These are phyloP conservation scores for Pachyrhynchus sulphureomaculatus DNA, from an alignment of 1,140 invertebrate genomes.

Conservation along the genomic window DNA sequence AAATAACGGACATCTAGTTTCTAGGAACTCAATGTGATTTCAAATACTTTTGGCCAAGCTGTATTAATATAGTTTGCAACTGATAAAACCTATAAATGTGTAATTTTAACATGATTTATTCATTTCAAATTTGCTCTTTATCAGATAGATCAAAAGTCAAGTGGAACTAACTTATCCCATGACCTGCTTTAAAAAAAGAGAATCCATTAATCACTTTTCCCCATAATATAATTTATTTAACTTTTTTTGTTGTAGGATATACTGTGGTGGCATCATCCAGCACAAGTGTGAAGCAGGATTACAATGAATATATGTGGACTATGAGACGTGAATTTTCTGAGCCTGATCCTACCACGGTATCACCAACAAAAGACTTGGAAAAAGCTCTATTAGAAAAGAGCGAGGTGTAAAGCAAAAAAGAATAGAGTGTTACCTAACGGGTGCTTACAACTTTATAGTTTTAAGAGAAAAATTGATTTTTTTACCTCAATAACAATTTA, in stretches of 20 bases:
- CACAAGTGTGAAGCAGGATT: conserved; percentile 80
- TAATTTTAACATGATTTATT: too few species aligned
- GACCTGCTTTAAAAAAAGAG: too few species aligned
- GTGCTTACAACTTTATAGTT: not conserved
- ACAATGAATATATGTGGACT: conserved; percentile 90
- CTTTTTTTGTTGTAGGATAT: conserved; percentile 58
- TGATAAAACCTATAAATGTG: too few species aligned
- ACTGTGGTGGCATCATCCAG: conserved; percentile 83
- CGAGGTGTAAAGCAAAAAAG: conserved; percentile 12
- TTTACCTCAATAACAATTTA: not conserved
- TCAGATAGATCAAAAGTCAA: too few species aligned
- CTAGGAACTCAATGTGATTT: too few species aligned
- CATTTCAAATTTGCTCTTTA: too few species aligned
- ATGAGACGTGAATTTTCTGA: conserved; percentile 85
- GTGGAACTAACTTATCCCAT: too few species aligned
- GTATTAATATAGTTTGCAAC: too few species aligned
- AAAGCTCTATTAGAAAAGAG: conserved; percentile 22
- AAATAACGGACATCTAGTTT: too few species aligned
- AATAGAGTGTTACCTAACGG: not conserved
- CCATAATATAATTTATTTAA: too few species aligned
- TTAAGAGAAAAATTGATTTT: not conserved
- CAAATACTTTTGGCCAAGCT: too few species aligned
- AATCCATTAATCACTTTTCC: too few species aligned
- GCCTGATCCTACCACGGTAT: conserved; percentile 61
- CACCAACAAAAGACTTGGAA: conserved; percentile 28